phyloP scores from a whole-genome alignment of 2,113 vertebrate genomes.

The Ondatra zibethicus region DNA sequence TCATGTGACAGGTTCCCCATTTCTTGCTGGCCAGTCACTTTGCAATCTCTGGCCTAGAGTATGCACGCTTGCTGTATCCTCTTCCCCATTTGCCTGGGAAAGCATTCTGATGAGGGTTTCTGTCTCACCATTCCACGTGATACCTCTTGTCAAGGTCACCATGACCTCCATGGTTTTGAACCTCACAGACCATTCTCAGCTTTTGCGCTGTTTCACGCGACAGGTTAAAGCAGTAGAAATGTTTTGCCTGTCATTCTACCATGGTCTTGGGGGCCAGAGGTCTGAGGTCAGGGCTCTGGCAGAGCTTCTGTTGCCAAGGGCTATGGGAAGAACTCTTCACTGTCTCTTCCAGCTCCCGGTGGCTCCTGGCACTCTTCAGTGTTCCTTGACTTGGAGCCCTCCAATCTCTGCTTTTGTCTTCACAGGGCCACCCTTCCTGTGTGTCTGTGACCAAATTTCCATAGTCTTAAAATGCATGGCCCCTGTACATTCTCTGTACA shows the following conservation, averaged over 20 bases:
- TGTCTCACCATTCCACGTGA: neutral
- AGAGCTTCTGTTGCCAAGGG: neutral
- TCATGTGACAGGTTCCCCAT: neutral
- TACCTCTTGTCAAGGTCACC: neutral
- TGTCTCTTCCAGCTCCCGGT: neutral
- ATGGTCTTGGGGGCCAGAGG: neutral
- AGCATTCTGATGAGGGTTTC: neutral
- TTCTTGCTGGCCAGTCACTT: neutral
- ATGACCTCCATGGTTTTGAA: neutral
- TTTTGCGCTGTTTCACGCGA: neutral
- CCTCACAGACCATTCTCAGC: neutral
- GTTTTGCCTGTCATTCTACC: neutral
- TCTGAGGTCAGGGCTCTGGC: neutral
- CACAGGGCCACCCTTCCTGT: no score
- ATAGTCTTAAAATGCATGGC: neutral
- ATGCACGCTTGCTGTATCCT: neutral
- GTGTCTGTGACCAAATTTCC: neutral
- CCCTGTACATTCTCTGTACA: neutral
- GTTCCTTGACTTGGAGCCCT: neutral
- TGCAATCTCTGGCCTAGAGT: neutral
- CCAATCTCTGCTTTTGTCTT: neutral
- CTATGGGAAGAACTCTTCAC: neutral
- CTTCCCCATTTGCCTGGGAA: neutral
- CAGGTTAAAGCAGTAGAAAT: neutral
- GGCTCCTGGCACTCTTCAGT: neutral